A percentile compares a stretch with the other conserved stretches of the same genome.
Conservation (phyloP, 1,140 invertebrate genomes). For the Heterodera carotae region DNA sequence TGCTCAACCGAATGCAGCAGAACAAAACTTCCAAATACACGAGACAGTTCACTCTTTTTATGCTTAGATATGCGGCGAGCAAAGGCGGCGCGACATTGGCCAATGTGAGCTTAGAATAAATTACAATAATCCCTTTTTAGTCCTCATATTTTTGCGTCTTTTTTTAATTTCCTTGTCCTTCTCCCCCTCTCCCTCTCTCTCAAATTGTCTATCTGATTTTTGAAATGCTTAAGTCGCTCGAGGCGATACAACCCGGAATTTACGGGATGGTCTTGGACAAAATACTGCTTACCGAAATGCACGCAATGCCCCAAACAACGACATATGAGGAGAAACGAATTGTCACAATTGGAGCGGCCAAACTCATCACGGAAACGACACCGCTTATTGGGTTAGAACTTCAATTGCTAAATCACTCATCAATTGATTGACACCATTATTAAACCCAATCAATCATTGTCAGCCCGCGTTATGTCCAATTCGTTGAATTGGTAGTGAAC, state of each 20-base stretch:
- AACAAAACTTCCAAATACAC: conserved; percentile 42
- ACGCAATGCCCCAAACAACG: conserved; percentile 42
- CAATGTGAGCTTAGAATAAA: conserved; percentile 26
- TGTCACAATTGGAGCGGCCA: conserved; percentile 34
- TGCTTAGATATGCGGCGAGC: conserved; percentile 41
- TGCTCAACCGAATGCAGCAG: conserved; percentile 49
- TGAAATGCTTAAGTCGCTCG: conserved; percentile 35
- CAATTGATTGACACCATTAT: too few species aligned
- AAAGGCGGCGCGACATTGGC: conserved; percentile 37
- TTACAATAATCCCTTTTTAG: too few species aligned
- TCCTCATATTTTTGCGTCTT: too few species aligned
- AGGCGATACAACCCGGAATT: conserved; percentile 44
- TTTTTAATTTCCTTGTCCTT: too few species aligned
- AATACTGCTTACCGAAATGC: conserved; percentile 41
- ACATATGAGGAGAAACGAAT: conserved; percentile 45
- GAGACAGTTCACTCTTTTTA: conserved; percentile 39
- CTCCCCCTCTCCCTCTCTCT: too few species aligned
- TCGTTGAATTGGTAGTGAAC: conserved; percentile 33
- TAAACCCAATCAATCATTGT: too few species aligned
- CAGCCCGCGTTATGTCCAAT: conserved; percentile 22
- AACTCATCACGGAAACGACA: conserved; percentile 33
- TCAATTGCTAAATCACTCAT: conserved; percentile 19
- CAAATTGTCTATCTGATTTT: neutral
- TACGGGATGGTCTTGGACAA: conserved; percentile 49
- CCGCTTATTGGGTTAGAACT: conserved; percentile 29